Conservation (phyloP, 2,888 invertebrate species). For the Nyleta sp. region DNA sequence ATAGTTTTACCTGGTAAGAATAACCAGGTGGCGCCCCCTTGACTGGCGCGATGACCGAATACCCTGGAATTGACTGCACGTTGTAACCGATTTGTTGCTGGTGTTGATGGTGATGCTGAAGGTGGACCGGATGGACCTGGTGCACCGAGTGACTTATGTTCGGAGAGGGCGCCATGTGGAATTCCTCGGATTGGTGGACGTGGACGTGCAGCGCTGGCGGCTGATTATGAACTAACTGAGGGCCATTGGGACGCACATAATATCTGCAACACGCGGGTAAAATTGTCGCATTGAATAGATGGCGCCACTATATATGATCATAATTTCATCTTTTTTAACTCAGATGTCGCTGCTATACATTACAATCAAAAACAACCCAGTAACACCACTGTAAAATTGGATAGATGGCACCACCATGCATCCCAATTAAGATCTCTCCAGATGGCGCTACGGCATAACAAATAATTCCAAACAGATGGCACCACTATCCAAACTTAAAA, state of each 20-base stretch:
- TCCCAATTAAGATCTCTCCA: too few relatives aligned
- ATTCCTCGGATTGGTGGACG: conserved; percentile 76
- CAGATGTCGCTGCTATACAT: neutral
- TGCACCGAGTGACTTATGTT: conserved; percentile 60
- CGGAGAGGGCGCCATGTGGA: conserved; percentile 69
- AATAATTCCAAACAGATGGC: too few relatives aligned
- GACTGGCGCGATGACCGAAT: conserved; percentile 70
- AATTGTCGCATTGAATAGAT: conserved; percentile 23
- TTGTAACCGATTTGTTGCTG: conserved; percentile 69
- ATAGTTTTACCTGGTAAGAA: conserved; percentile 68
- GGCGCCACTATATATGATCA: conserved; percentile 26
- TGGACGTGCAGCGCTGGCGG: conserved; percentile 77
- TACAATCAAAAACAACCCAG: too few relatives aligned
- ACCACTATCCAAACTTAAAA: too few relatives aligned
- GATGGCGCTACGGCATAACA: too few relatives aligned
- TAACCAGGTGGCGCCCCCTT: conserved; percentile 67
- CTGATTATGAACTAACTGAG: conserved; percentile 62
- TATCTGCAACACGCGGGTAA: conserved; percentile 72
- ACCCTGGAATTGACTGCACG: conserved; percentile 69
- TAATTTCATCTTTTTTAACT: too few relatives aligned
- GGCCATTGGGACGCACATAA: conserved; percentile 73
- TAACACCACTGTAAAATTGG: too few relatives aligned
- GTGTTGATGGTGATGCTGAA: conserved; percentile 74
- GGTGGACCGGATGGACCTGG: conserved; percentile 71
- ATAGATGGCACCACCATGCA: too few relatives aligned